These are phyloP conservation scores for Nothocercus nigrocapillus DNA, from an alignment of 2,113 vertebrate genomes.

Conservation along the genomic window DNA sequence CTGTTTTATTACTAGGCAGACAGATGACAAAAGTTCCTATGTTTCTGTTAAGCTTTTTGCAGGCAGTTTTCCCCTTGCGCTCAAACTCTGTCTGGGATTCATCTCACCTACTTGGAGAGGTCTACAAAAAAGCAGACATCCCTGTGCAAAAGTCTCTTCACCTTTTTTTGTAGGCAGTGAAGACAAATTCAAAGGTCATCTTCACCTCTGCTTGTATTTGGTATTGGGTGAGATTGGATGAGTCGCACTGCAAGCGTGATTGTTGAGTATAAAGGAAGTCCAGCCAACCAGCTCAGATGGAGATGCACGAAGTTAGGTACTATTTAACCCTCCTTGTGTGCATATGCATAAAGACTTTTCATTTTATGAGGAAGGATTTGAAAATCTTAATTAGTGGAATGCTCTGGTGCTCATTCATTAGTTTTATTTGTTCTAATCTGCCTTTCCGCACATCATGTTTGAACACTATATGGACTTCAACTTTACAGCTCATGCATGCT, in stretches of 20 bases:
- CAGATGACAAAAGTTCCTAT: not conserved
- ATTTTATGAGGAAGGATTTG: not conserved
- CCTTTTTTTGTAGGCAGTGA: not conserved
- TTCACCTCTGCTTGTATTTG: not conserved
- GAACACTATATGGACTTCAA: not conserved
- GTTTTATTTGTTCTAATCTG: not conserved
- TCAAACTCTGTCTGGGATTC: not conserved
- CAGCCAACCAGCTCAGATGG: not conserved
- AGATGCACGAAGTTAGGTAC: not conserved
- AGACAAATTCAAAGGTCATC: not conserved
- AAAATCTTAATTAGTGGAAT: not conserved
- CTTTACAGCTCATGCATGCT: not conserved
- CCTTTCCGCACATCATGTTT: not conserved
- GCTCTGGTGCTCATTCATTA: not conserved
- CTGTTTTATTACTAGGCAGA: not conserved
- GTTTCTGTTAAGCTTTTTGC: not conserved
- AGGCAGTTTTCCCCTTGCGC: not conserved
- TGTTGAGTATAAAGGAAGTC: not conserved
- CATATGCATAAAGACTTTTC: not conserved
- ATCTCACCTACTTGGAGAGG: not conserved
- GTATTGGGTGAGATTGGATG: not conserved
- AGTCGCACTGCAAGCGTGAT: not conserved
- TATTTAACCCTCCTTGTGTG: not conserved
- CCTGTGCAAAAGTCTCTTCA: not conserved
- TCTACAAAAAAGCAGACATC: not conserved